Evolutionary conservation across 2,113 vertebrate genomes (phyloP), one percentile per base, ranked within the genome.

Genomic region (Nycticryphes semicollaris): DNA sequence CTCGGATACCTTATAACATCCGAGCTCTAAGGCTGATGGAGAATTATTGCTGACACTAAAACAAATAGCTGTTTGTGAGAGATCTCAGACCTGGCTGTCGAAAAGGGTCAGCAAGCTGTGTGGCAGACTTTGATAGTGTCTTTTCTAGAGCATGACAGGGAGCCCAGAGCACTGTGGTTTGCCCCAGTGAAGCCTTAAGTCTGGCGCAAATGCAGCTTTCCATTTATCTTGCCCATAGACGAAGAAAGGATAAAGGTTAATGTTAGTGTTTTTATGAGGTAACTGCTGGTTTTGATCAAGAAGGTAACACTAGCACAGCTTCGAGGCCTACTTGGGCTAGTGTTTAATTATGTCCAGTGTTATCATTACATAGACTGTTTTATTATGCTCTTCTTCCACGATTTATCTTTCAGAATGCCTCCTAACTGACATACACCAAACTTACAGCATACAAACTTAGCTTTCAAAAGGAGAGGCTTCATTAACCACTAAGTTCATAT

Each of bases 401-500:
- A 37, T 50, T 57, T 63, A 43, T 30, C n/a, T 87, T 89, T 93
- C 81, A 87, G 63, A 43, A 75, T 62, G 47, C 67, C 50, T 95
- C 31, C 54, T 94, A 72, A 56, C 30, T 60, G 51, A 51, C 28
- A 12, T 59, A 39, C 4, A 56, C 68, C 39, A n/a, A 53, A 95
- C 93, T 33, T 87, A 86, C 53, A 80, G 28, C 51, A 41, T 75
- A 78, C 43, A 87, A 77, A 94, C 84, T 21, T 72, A 56, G 69
- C 67, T 94, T 91, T 93, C 30, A 30, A 93, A 95, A 94, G 31
- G 54, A 96, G 91, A 94, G 87, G 39, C 77, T 95, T 95, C 56
- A 90, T 91, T 96, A 98, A 97, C 92, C 95, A 97, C 97, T 97
- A 93, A 92, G 24, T 89, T 96, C 94, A 94, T 84, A 53, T 70